phyloP scores from a whole-genome alignment of 2,113 vertebrate genomes.

The Meleagris gallopavo region DNA sequence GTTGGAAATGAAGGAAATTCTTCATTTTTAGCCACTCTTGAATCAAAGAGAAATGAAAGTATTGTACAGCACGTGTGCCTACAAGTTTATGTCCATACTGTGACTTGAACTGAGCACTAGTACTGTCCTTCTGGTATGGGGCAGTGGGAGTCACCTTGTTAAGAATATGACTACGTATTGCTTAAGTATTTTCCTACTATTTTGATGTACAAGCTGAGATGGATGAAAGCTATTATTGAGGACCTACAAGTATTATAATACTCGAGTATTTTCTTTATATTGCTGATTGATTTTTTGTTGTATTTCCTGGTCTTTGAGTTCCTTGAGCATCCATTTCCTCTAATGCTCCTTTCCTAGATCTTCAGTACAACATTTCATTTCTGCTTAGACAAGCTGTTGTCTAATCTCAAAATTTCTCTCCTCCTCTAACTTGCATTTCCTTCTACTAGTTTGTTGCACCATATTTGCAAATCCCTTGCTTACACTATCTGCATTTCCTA shows the following conservation, averaged over 20 bases:
- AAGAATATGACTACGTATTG: background rate
- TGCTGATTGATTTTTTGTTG: background rate
- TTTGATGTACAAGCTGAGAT: background rate
- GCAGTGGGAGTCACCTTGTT: no score
- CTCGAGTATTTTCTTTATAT: background rate
- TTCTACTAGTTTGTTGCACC: background rate
- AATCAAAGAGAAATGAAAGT: background rate
- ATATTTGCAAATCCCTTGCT: background rate
- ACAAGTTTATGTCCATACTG: fast-evolving
- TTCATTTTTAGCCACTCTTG: background rate
- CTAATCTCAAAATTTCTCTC: background rate
- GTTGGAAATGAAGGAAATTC: no score
- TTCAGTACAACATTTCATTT: background rate
- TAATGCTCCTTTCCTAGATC: background rate
- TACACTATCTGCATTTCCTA: background rate
- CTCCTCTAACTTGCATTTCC: background rate
- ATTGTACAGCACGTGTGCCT: background rate
- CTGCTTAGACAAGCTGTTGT: background rate
- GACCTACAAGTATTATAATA: background rate
- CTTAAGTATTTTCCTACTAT: background rate
- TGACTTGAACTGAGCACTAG: background rate
- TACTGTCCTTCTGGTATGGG: fast-evolving
- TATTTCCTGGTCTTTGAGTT: background rate
- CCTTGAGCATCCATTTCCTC: background rate
- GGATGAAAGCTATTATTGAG: background rate